Conservation (phyloP, 2,888 invertebrate species). For the Trimorus sp. region DNA sequence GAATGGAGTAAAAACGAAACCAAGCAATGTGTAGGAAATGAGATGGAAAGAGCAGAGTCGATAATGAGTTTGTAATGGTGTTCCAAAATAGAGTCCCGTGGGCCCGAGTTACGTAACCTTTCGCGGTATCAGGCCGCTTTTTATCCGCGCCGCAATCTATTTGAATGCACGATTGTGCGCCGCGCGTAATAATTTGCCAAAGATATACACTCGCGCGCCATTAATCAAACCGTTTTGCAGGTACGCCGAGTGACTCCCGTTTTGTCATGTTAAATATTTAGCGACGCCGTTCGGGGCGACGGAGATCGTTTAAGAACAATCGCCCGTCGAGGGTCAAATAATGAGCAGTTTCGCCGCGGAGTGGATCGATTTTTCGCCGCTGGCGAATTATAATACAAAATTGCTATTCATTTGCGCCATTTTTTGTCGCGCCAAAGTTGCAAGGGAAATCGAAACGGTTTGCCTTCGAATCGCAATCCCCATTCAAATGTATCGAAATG, state of each 20-base stretch:
- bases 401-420: too few species aligned
- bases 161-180: slow-evolving; percentile 33
- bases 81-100: slow-evolving; percentile 66
- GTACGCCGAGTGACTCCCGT: slow-evolving; percentile 12
- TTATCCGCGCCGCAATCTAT: slow-evolving; percentile 47
- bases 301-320: neutral
- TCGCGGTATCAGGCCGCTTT: slow-evolving; percentile 51
- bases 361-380: too few species aligned
- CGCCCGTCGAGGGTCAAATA: neutral
- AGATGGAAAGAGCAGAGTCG: too few species aligned
- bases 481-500: too few species aligned
- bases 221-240: slow-evolving; percentile 46
- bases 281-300: neutral
- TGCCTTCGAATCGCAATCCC: too few species aligned
- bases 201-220: slow-evolving; percentile 53
- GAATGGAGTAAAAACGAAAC: too few species aligned
- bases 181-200: slow-evolving; percentile 52
- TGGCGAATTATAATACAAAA: too few species aligned
- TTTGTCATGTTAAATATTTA: slow-evolving; percentile 35
- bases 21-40: too few species aligned
- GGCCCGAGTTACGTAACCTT: slow-evolving; percentile 64
- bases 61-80: slow-evolving; percentile 73
- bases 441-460: too few species aligned
- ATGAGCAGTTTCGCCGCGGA: neutral
- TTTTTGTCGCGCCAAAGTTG: too few species aligned